Conservation (phyloP, 2,888 invertebrate species). For the Sarcophaga carnaria region DNA sequence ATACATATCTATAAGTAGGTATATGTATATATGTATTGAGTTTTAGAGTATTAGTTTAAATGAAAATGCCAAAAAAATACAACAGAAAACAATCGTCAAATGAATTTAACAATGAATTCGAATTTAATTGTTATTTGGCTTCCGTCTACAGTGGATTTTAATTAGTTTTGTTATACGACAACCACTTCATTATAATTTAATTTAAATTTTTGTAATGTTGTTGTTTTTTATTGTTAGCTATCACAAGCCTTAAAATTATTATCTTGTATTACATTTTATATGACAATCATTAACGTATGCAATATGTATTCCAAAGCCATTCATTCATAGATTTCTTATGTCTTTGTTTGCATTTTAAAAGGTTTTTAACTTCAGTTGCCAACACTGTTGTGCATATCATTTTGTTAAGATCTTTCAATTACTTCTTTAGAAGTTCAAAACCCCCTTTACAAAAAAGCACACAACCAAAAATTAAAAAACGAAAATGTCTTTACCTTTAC, state of each 20-base stretch:
- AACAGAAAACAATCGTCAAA: too few species aligned
- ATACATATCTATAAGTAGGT: not conserved
- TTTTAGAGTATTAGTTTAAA: too few species aligned
- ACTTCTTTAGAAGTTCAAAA: slow-evolving; percentile 45
- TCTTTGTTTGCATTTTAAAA: not conserved
- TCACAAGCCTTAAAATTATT: not conserved
- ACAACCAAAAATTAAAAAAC: slow-evolving; percentile 8
- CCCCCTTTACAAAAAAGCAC: too few species aligned
- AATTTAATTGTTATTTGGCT: slow-evolving; percentile 53
- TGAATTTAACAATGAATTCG: too few species aligned
- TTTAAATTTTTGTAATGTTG: slow-evolving; percentile 46
- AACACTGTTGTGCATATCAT: slow-evolving; percentile 51
- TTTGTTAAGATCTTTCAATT: slow-evolving; percentile 64
- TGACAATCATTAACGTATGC: not conserved
- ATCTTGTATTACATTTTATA: not conserved
- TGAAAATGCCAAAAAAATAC: too few species aligned
- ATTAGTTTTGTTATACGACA: slow-evolving; percentile 14
- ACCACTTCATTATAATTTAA: slow-evolving; percentile 39
- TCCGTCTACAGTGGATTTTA: slow-evolving; percentile 49
- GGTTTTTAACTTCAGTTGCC: slow-evolving; percentile 19
- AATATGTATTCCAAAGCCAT: not conserved
- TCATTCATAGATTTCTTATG: too few species aligned
- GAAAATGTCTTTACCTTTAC: slow-evolving; percentile 36
- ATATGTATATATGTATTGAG: not conserved
- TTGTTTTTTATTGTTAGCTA: slow-evolving; percentile 29